These are phyloP conservation scores for Homalodisca vitripennis DNA, from an alignment of 1,140 invertebrate genomes.

Conservation along the genomic window DNA sequence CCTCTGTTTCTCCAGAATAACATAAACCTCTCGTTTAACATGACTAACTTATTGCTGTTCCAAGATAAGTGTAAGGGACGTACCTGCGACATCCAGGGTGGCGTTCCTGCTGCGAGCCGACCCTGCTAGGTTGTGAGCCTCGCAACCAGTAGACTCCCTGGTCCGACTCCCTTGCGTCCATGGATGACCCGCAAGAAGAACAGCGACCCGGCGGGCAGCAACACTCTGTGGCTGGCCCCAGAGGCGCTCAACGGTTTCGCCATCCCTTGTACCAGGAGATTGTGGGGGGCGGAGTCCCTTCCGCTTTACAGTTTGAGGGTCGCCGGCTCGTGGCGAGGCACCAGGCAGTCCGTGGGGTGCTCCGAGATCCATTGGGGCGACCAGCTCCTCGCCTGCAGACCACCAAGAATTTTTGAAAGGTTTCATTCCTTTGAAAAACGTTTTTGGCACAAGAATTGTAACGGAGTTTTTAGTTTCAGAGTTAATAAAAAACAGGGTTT, in stretches of 20 bases:
- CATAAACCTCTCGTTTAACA: too few species aligned
- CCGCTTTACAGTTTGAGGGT: constrained; percentile 81
- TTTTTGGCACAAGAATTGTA: too few species aligned
- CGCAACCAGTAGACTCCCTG: constrained; percentile 88
- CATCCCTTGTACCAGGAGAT: constrained; percentile 81
- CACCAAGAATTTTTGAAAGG: too few species aligned
- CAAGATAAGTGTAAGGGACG: too few species aligned
- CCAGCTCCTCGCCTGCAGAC: too few species aligned
- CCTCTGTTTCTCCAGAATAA: too few species aligned
- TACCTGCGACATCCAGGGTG: constrained; percentile 82
- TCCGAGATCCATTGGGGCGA: constrained; percentile 73
- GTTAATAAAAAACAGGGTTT: too few species aligned
- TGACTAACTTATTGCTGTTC: too few species aligned
- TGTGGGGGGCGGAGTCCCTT: constrained; percentile 78
- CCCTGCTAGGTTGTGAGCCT: constrained; percentile 78
- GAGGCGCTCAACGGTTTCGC: constrained; percentile 56
- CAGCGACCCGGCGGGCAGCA: constrained; percentile 67
- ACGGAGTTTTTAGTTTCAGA: too few species aligned
- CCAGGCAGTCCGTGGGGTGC: constrained; percentile 70
- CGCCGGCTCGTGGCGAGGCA: constrained; percentile 77
- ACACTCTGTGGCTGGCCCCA: constrained; percentile 48
- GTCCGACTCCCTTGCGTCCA: constrained; percentile 73
- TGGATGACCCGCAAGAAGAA: constrained; percentile 78
- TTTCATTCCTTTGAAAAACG: too few species aligned
- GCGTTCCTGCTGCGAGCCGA: constrained; percentile 78